Base-by-base conservation (phyloP, 2,888 invertebrate species). In the Nomada goodeniana region DNA sequence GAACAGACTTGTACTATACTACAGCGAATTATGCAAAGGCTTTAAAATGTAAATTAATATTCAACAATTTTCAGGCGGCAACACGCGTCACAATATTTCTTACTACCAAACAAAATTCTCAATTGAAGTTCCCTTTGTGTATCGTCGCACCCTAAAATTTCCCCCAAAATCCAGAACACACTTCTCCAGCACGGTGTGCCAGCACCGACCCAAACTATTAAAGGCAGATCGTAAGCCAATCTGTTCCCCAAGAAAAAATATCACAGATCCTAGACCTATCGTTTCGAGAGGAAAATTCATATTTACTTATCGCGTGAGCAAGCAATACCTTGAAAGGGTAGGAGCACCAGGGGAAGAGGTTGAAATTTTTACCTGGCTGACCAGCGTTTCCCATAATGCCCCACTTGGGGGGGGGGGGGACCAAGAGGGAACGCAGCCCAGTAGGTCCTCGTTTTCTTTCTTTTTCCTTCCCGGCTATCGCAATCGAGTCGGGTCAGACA, bases 361-460 rank as follows among this genome's bases (percentile, higher is more conserved):
- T 67, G 71, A 13, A 13, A 74, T 69, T 60, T 83, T 80, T 84
- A 84, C 84, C 84, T 84, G 84, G 53, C 44, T 15, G 15, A 2
- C 26, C 65, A 50, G 9, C 15, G n/a, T 47, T 64, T 55, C 36
- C 68, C 26, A 29, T 47, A 47, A 68, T 57, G 50, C 59, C 61
- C 20, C n/a, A 4, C n/a, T 50, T 50, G 53, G 15, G 26, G 26
- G 50, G 53, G 15, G 26, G 26, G 55, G 29, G 26, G 55, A 42
- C 0, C 47, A 63, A 77, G 53, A 44, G 52, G 44, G 82, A 61
- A 68, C 50, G 63, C 47, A 47, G 47, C 15, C 61, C 57, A 20
- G 60, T 61, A 23, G 65, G 18, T 53, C 55, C 2, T 23, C 67
- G 63, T 68, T 76, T 5, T 23, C 67, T 52, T 68, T 76, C 3